Conservation (phyloP, 2,888 invertebrate genomes). For the Synanthedon vespiformis region DNA sequence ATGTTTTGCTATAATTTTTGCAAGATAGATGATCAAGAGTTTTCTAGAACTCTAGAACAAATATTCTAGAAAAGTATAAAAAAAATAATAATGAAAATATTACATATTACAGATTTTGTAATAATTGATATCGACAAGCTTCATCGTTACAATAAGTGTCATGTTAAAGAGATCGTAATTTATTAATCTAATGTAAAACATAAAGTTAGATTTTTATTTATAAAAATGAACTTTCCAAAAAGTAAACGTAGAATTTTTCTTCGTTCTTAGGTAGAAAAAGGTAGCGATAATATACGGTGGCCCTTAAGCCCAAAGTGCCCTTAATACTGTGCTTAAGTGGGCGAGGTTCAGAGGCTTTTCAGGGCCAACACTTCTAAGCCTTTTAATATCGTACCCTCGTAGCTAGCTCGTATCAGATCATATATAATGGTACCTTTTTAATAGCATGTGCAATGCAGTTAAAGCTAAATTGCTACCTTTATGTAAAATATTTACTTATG, state of each 20-base stretch:
- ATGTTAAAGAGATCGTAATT: too few relatives aligned
- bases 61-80: too few relatives aligned
- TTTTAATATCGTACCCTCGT: slow-evolving; percentile 63
- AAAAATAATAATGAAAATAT: too few relatives aligned
- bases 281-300: slow-evolving; percentile 53
- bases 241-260: background rate
- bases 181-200: too few relatives aligned
- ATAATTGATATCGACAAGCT: too few relatives aligned
- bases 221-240: background rate
- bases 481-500: background rate
- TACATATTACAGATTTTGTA: too few relatives aligned
- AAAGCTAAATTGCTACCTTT: slow-evolving; percentile 10
- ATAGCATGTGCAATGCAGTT: slow-evolving; percentile 30
- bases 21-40: too few relatives aligned
- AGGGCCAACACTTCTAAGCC: slow-evolving; percentile 64
- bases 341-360: slow-evolving; percentile 64
- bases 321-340: slow-evolving; percentile 67
- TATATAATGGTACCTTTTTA: slow-evolving; percentile 45
- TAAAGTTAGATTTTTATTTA: too few relatives aligned
- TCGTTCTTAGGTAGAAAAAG: slow-evolving; percentile 23
- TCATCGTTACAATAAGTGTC: too few relatives aligned
- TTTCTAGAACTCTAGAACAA: too few relatives aligned
- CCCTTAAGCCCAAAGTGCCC: slow-evolving; percentile 59
- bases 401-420: slow-evolving; percentile 42
- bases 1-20: too few relatives aligned